These are phyloP conservation scores for Myzus persicae DNA, from an alignment of 1,140 invertebrate species.

Conservation along the genomic window DNA sequence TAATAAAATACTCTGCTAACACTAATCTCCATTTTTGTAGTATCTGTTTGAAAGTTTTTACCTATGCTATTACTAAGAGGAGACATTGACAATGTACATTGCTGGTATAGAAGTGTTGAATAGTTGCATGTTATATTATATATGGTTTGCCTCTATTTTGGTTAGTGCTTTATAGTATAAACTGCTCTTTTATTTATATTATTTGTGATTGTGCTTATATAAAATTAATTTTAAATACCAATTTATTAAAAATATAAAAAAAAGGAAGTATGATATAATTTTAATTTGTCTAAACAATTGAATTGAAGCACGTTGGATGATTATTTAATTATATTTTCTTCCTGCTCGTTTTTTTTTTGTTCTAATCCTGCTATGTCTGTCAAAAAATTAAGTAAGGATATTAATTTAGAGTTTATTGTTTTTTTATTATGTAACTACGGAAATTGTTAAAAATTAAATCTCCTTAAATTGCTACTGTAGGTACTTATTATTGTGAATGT, in stretches of 20 bases:
- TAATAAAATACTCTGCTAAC: neutral
- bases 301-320: neutral
- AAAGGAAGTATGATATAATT: neutral
- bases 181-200: neutral
- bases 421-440: neutral
- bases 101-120: neutral
- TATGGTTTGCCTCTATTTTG: neutral
- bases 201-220: neutral
- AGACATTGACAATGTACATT: neutral
- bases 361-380: too few relatives aligned
- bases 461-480: neutral
- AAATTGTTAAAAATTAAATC: conserved; percentile 36
- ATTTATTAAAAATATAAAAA: neutral
- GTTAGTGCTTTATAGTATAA: neutral
- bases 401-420: conserved; percentile 26
- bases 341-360: neutral
- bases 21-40: neutral
- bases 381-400: neutral
- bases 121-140: neutral
- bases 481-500: neutral
- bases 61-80: neutral
- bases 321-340: conserved; percentile 25
- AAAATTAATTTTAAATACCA: neutral
- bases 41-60: neutral
- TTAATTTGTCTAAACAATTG: neutral